phyloP scores from a whole-genome alignment of 2,797 vertebrate genomes.

The Brachyalestes nurse region DNA sequence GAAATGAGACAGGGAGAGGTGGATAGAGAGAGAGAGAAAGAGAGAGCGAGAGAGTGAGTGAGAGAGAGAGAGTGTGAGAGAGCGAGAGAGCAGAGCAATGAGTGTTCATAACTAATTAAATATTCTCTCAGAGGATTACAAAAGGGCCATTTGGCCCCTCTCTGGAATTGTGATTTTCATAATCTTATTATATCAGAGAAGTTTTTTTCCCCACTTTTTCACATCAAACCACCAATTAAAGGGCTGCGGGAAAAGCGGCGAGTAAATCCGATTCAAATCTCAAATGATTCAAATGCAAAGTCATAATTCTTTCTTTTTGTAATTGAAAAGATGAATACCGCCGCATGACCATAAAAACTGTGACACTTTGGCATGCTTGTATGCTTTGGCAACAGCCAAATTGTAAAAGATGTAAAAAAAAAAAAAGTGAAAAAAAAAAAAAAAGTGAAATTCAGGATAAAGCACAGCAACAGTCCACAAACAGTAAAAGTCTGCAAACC shows the following conservation, averaged over 20 bases:
- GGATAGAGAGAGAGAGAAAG: neutral
- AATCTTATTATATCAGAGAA: slow-evolving; percentile 73
- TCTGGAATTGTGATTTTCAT: slow-evolving; percentile 72
- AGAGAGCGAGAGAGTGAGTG: neutral
- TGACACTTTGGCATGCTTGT: neutral
- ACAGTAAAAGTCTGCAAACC: no score
- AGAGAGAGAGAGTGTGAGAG: neutral
- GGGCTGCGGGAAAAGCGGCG: slow-evolving; percentile 23
- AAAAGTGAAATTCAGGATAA: neutral
- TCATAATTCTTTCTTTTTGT: slow-evolving; percentile 61
- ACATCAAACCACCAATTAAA: slow-evolving; percentile 73
- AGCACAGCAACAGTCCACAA: no score
- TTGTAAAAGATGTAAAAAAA: neutral
- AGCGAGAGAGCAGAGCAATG: neutral
- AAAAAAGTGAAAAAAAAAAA: neutral
- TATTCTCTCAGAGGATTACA: slow-evolving; percentile 75
- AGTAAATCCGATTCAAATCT: slow-evolving; percentile 61
- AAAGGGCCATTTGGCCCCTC: slow-evolving; percentile 68
- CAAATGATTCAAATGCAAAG: slow-evolving; percentile 71
- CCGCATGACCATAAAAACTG: neutral
- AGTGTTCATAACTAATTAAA: slow-evolving; percentile 72
- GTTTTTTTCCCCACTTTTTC: slow-evolving; percentile 66
- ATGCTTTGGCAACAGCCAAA: neutral
- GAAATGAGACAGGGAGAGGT: no score
- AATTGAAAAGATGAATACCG: neutral